Evolutionary conservation across 2,113 vertebrate genomes (phyloP).

Genomic region (Eubucco bourcierii): DNA sequence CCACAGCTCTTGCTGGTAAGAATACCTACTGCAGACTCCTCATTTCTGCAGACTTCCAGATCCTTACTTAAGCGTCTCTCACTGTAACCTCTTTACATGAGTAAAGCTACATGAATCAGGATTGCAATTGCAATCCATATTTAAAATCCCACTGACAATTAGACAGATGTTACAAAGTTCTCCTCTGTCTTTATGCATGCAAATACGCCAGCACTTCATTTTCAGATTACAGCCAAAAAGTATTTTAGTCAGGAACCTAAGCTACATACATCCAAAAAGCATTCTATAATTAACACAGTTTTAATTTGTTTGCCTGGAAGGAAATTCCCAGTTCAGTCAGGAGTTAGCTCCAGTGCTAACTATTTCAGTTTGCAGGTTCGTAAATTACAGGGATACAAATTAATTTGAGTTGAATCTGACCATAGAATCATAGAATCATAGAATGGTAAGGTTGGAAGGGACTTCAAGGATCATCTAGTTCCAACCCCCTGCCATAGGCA

Average conservation of each 20-base stretch:
- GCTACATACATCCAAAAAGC: neutral
- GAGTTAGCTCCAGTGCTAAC: neutral
- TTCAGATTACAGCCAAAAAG: neutral
- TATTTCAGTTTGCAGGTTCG: neutral
- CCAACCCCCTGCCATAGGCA: no score
- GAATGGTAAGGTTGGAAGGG: no score
- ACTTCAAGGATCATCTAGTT: no score
- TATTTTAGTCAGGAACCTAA: constrained; percentile 7
- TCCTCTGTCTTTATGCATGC: neutral
- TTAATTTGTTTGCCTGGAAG: constrained; percentile 38
- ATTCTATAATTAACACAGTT: constrained; percentile 19
- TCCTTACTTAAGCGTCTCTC: neutral
- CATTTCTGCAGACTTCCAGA: neutral
- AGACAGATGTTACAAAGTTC: constrained; percentile 12
- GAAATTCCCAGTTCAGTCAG: constrained; percentile 3
- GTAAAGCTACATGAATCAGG: neutral
- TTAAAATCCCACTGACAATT: constrained; percentile 2
- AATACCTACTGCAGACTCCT: neutral
- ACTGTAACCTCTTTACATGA: neutral
- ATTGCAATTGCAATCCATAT: neutral
- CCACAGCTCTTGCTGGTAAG: neutral
- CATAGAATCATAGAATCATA: no score
- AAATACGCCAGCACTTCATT: neutral
- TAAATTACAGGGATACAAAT: neutral
- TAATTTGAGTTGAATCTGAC: neutral